Evolutionary conservation across 2,888 invertebrate species (phyloP).

Genomic region (Xylocampa areola): DNA sequence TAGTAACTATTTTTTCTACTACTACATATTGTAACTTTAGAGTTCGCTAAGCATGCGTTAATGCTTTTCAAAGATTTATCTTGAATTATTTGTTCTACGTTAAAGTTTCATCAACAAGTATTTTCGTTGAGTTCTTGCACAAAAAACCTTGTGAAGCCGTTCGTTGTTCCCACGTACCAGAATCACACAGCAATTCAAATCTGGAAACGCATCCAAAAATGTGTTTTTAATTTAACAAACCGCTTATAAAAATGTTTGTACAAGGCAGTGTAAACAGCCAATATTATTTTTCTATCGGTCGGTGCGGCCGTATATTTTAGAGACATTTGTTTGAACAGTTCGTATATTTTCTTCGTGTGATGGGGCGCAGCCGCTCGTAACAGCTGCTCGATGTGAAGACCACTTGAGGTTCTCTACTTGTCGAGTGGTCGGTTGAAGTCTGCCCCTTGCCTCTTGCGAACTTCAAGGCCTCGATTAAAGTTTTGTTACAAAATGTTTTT

Average conservation of each 20-base stretch:
- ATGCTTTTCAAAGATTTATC: too few relatives aligned
- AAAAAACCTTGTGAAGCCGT: too few relatives aligned
- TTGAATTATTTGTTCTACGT: too few relatives aligned
- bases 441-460: slow-evolving; percentile 59
- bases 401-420: slow-evolving; percentile 68
- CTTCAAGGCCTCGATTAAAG: slow-evolving; percentile 59
- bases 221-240: slow-evolving; percentile 69
- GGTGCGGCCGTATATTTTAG: slow-evolving; percentile 62
- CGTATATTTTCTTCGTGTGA: slow-evolving; percentile 76
- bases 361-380: slow-evolving; percentile 77
- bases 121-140: too few relatives aligned
- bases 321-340: slow-evolving; percentile 80
- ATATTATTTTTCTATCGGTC: slow-evolving; percentile 67
- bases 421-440: slow-evolving; percentile 63
- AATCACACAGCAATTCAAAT: slow-evolving; percentile 46
- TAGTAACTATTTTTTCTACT: too few relatives aligned
- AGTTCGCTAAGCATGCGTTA: too few relatives aligned
- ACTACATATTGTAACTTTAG: too few relatives aligned
- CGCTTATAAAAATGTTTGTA: slow-evolving; percentile 72
- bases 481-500: slow-evolving; percentile 58
- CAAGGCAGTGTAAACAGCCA: slow-evolving; percentile 72
- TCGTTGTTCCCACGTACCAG: slow-evolving; percentile 47
- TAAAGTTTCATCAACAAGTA: too few relatives aligned
- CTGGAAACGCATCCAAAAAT: slow-evolving; percentile 57
- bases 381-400: slow-evolving; percentile 75